Conservation (phyloP, 2,888 invertebrate genomes). For the Lasioglossum malachurum region DNA sequence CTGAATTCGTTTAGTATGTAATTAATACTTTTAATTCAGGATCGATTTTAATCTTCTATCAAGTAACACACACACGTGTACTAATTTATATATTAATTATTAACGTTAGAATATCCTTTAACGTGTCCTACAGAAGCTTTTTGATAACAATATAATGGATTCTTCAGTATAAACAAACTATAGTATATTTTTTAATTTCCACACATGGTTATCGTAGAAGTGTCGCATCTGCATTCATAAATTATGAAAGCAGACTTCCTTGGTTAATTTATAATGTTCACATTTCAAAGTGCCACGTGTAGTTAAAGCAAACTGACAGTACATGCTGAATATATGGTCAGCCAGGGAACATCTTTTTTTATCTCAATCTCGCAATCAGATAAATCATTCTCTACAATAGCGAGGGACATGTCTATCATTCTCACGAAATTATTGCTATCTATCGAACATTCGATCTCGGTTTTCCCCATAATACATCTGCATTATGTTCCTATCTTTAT, state of each 20-base stretch:
- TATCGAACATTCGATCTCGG: background rate
- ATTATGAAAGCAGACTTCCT: background rate
- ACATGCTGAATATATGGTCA: background rate
- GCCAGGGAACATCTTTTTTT: background rate
- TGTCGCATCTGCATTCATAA: background rate
- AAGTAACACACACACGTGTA: background rate
- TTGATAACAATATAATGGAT: background rate
- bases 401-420: background rate
- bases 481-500: background rate
- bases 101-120: background rate
- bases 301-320: background rate
- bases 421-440: background rate
- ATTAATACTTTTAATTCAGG: conserved; percentile 21
- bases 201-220: background rate
- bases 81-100: background rate
- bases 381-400: background rate
- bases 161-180: background rate
- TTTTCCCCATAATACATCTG: background rate
- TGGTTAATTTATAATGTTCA: background rate
- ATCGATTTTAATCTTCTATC: background rate
- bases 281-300: background rate
- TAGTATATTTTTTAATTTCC: background rate
- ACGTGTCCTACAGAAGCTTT: background rate
- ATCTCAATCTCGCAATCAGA: background rate
- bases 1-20: conserved; percentile 25